Conservation (phyloP, 2,113 vertebrate genomes). For the Tupaia tana region DNA sequence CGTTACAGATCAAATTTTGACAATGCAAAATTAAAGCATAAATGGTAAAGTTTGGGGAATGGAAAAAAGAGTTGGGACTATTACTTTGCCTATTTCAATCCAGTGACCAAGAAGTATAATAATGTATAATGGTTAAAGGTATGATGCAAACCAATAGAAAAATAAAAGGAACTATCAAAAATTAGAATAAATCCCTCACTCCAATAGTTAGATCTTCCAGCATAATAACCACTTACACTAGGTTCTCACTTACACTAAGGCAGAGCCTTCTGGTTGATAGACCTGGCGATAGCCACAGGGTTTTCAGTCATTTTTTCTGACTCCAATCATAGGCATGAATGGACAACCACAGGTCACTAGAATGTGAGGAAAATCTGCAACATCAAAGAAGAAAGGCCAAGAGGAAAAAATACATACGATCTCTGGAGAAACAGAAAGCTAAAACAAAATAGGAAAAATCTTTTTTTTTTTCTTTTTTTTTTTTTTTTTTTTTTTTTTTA, state of each 20-base stretch:
- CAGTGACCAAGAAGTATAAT: not conserved
- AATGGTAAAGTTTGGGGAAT: not conserved
- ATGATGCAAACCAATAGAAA: not conserved
- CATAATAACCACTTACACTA: not conserved
- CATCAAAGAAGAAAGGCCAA: not conserved
- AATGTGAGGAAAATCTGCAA: constrained; percentile 9
- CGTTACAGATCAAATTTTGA: constrained; percentile 12
- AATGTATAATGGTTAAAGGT: constrained; percentile 37
- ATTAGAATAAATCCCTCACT: not conserved
- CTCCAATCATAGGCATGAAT: not conserved
- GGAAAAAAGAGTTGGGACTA: not conserved
- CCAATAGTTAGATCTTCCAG: not conserved
- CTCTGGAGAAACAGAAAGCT: not conserved
- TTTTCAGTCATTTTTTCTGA: not conserved
- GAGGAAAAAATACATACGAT: not conserved
- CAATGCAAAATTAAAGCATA: not conserved
- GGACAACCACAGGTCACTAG: not conserved
- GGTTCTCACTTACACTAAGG: not conserved
- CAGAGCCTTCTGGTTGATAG: not conserved
- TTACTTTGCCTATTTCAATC: not conserved
- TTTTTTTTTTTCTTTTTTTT: too few relatives aligned
- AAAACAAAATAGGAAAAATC: not conserved
- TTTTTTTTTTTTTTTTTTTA: too few relatives aligned
- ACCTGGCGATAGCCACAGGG: not conserved
- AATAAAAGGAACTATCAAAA: not conserved